Base-by-base conservation (phyloP, 2,888 invertebrate species). In the Isoperla grammatica region DNA sequence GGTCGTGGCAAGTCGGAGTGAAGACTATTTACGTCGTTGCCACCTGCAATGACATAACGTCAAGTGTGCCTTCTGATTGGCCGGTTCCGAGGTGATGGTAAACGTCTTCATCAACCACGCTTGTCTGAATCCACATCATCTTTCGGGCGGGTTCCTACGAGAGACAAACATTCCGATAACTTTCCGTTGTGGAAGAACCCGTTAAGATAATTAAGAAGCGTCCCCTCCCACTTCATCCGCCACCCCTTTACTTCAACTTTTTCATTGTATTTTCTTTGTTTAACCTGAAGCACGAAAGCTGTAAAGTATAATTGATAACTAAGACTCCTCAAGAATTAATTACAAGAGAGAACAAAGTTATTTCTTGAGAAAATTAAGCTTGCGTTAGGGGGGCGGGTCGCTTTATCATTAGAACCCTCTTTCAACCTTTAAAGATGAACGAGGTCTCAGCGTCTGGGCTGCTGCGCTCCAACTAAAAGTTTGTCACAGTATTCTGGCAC, bases 291-390 rank as follows among this genome's bases (percentile, higher is more conserved):
- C 22, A 22, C 20, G 37, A 15, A 15, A 17, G 56, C 60, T n/a
- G 60, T 49, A 57, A 57, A 56, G 49, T 57, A 43, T 60, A 60
- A 60, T 60, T 60, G 60, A 60, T 60, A 50, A 56, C 50, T 49
- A 9, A 39, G 60, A 49, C 56, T 54, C 54, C 23, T 49, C 35
- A 57, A 49, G 56, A 61, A 61, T 61, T 61, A 61, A 55, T 58
- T 58, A 57, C 55, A 45, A 40, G 40, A 57, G 42, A 19, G 58
- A 54, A 58, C 57, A 57, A 50, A 57, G 57, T 61, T 61, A 57
- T 50, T 54, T 61, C 49, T 50, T 46, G 45, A 39, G 59, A 45
- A 59, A 55, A 56, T 60, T 60, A 45, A 45, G 39, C 39, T 29
- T 48, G 49, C 39, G 49, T 39, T 53, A 17, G 45, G 59, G 17